These are phyloP conservation scores for Eupithecia insigniata DNA, from an alignment of 2,888 invertebrate species.

Conservation along the genomic window DNA sequence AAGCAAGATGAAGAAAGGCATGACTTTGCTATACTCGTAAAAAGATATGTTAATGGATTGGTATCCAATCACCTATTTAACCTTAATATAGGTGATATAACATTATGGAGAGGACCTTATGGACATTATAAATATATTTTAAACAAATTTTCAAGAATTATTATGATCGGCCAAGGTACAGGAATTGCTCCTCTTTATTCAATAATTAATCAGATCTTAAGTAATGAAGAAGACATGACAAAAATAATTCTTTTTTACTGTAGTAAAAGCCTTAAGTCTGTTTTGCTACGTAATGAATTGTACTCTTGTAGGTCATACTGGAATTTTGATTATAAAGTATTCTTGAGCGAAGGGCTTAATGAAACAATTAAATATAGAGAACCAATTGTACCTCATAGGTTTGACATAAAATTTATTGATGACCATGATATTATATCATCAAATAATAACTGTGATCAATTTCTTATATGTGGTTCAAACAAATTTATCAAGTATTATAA, in stretches of 20 bases:
- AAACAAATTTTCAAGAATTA: constrained; percentile 70
- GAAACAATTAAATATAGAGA: constrained; percentile 78
- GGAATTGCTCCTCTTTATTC: constrained; percentile 89
- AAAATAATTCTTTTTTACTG: constrained; percentile 86
- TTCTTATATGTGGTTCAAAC: constrained; percentile 84
- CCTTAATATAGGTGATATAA: constrained; percentile 75
- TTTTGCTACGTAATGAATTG: constrained; percentile 86
- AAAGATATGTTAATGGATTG: constrained; percentile 82
- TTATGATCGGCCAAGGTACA: constrained; percentile 87
- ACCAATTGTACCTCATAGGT: constrained; percentile 68
- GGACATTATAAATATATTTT: constrained; percentile 81
- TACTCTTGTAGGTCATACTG: constrained; percentile 85
- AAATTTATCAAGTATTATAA: constrained; percentile 82
- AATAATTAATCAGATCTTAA: constrained; percentile 85
- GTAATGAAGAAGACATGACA: constrained; percentile 87
- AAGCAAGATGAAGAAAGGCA: constrained; percentile 41
- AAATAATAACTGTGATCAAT: constrained; percentile 58
- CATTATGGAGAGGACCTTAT: constrained; percentile 90
- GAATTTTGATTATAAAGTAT: constrained; percentile 89
- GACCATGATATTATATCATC: background rate
- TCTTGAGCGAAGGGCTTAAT: constrained; percentile 67
- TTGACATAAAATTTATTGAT: constrained; percentile 50
- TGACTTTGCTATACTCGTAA: constrained; percentile 86
- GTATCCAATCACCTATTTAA: constrained; percentile 84
- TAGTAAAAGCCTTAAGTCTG: constrained; percentile 81